Evolutionary conservation across 2,797 vertebrate species (phyloP), one percentile per base, ranked within the genome.

Genomic region (Channa striata): DNA sequence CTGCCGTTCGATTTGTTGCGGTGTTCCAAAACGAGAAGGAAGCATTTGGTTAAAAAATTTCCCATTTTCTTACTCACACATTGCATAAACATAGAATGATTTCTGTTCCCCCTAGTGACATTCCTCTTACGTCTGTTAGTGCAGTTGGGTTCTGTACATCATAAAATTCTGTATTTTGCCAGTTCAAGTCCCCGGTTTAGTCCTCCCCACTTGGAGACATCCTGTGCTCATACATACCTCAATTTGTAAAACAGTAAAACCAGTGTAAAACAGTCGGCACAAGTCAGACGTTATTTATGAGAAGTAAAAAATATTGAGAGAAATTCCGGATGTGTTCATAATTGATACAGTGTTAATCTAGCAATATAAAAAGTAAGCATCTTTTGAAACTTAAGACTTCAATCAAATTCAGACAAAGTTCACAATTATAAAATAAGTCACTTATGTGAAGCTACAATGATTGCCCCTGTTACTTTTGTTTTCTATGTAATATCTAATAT

Each of bases 41-140:
- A 59, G 63, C 79, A 49, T 83, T 89, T 82, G 80, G 72, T 79
- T 90, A 71, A 10, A 60, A 61, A 88, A 69, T 71, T 77, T 72
- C 40, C 69, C 40, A 44, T 80, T 72, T 74, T 72, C 59, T 80
- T 37, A 59, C 70, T 52, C 48, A 62, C 61, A 60, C 54, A 54
- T 42, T 1, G 9, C 43, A 40, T 49, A 36, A 14, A 58, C 46
- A 59, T 84, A 64, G 80, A 84, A 78, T 53, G 25, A 57, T 68
- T 54, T 65, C 43, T 61, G 16, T 67, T 76, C 52, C 42, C 56
- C 58, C 19, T 46, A 43, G 71, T 51, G 48, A 62, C 52, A 52
- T 63, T 21, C 49, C 39, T 37, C 33, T 72, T 34, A 46, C 52
- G 36, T 44, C 47, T 67, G 44, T 49, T 43, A 67, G 23, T 13